Base-by-base conservation (phyloP, 2,797 vertebrate species). In the Masticophis lateralis region DNA sequence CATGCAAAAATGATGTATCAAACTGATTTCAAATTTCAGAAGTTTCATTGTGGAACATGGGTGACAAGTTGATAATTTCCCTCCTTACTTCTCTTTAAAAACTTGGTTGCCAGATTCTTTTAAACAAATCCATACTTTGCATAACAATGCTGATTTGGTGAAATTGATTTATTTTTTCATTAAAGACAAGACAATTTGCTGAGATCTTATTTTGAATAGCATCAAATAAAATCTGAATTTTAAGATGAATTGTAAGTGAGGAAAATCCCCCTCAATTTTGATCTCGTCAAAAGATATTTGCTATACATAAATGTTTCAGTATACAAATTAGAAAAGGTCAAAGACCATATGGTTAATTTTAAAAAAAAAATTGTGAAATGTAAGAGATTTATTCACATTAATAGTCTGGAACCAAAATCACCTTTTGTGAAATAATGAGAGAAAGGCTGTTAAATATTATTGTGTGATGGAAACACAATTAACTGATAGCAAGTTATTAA, bases 401-500 rank as follows among this genome's bases (percentile, higher is more conserved):
- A 91, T 91, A 86, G 57, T 88, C 92, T 89, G 83, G 79, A 95
- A 92, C 13, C 91, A 63, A 90, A 94, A 89, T 74, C 86, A 94
- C 69, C 89, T 93, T 94, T 95, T 55, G 69, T 89, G 87, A 92
- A 91, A 94, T 93, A 93, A 95, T 96, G 90, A 92, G 93, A 94
- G 60, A n/a, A 57, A 63, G 91, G 60, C 63, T 83, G 59, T 79
- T 28, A 95, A 95, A 95, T 93, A 91, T 94, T 96, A 95, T 95
- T 87, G 89, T 90, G 28, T 95, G 61, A 94, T 92, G 96, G 94
- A 87, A 51, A 97, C 94, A 95, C 92, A 96, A 97, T 97, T 96
- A 96, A 96, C 94, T 95, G 94, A 96, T 95, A 93, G 90, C 16
- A 96, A 96, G 94, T 95, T 94, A 95, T 94, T 95, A 57, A 94